phyloP scores from a whole-genome alignment of 1,140 invertebrate genomes.

The Chironomus tepperi region DNA sequence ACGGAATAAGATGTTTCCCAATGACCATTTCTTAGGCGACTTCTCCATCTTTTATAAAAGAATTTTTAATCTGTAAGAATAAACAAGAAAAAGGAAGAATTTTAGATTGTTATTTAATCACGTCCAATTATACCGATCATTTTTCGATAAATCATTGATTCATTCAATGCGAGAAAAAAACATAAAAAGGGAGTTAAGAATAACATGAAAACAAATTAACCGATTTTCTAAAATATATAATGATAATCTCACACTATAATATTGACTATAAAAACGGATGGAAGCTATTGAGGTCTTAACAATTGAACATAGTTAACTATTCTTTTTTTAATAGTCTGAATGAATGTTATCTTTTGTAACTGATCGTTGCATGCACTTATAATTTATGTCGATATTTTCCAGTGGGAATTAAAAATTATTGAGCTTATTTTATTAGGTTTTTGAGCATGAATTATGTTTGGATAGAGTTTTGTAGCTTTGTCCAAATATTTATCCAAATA shows the following conservation, averaged over 20 bases:
- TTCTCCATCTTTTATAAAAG: neutral
- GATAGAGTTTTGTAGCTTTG: too few relatives aligned
- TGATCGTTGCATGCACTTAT: neutral
- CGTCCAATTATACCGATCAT: conserved; percentile 19
- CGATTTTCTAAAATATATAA: conserved; percentile 4
- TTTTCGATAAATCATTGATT: conserved; percentile 2
- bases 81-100: neutral
- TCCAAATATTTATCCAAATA: too few relatives aligned
- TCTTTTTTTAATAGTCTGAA: conserved; percentile 23
- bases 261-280: neutral
- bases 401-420: too few relatives aligned
- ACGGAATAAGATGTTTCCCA: conserved; percentile 11
- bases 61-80: neutral
- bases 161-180: neutral
- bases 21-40: conserved; percentile 16
- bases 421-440: too few relatives aligned
- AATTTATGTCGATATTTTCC: neutral
- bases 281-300: conserved; percentile 11
- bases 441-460: too few relatives aligned
- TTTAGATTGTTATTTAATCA: conserved; percentile 17
- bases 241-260: neutral
- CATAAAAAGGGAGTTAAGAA: neutral
- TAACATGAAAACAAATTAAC: conserved; percentile 20
- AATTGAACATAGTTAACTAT: conserved; percentile 19
- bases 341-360: conserved; percentile 20